phyloP scores from a whole-genome alignment of 1,140 invertebrate species.

The Brachystomella parvula region DNA sequence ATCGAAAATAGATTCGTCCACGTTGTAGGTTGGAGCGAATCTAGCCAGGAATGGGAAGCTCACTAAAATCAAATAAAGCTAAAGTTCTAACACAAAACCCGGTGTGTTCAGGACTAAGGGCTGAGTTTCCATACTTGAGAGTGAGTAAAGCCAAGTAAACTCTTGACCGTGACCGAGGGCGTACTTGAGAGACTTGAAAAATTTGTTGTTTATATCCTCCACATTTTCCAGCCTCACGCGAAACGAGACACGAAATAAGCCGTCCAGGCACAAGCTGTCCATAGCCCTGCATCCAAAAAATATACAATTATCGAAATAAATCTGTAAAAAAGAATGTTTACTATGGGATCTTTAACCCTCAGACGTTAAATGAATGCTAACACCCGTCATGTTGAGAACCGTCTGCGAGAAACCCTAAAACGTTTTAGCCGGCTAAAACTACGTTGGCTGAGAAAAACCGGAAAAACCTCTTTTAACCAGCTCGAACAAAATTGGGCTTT shows the following conservation, averaged over 20 bases:
- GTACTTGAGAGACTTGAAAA: not conserved
- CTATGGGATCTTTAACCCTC: too few relatives aligned
- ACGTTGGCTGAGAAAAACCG: too few relatives aligned
- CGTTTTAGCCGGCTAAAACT: too few relatives aligned
- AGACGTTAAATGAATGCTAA: too few relatives aligned
- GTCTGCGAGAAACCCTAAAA: too few relatives aligned
- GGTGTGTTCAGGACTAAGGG: not conserved
- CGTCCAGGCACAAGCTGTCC: slow-evolving; percentile 12
- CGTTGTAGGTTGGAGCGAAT: slow-evolving; percentile 13
- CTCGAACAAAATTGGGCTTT: too few relatives aligned
- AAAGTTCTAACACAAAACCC: not conserved
- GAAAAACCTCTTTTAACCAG: too few relatives aligned
- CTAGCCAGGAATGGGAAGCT: slow-evolving; percentile 13
- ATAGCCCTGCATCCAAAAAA: slow-evolving; percentile 9
- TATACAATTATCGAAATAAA: not conserved
- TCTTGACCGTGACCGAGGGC: slow-evolving; percentile 1
- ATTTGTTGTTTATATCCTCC: slow-evolving; percentile 4
- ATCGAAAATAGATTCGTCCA: slow-evolving; percentile 8
- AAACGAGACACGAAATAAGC: slow-evolving; percentile 3
- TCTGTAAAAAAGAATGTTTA: not conserved
- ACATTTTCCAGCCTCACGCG: slow-evolving; percentile 12
- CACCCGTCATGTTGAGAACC: too few relatives aligned
- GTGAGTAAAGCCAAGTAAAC: not conserved
- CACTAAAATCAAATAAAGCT: slow-evolving; percentile 12
- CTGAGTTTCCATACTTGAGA: slow-evolving; percentile 18